A percentile compares a stretch with the other conserved stretches of the same genome.
Conservation (phyloP, 2,888 invertebrate species). For the Drosophila peninsularis region DNA sequence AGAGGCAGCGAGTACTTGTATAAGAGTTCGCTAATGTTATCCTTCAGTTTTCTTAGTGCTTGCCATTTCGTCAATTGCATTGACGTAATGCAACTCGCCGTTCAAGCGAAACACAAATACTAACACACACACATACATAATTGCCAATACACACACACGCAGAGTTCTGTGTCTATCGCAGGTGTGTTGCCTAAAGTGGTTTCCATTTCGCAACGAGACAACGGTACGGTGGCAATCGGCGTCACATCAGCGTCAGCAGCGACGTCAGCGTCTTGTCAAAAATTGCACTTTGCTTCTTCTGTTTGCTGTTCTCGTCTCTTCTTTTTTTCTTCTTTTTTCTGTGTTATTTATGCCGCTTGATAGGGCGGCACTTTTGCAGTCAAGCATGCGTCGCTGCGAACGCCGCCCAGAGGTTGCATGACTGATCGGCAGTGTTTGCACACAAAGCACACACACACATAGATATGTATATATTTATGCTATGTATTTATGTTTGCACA, state of each 20-base stretch:
- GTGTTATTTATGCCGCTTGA: constrained; percentile 57
- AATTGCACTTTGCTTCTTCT: constrained; percentile 46
- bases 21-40: constrained; percentile 33
- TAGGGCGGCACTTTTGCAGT: constrained; percentile 45
- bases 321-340: constrained; percentile 28
- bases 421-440: constrained; percentile 37
- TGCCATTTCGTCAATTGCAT: constrained; percentile 59
- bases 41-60: constrained; percentile 50
- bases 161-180: constrained; percentile 53
- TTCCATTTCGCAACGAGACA: constrained; percentile 65
- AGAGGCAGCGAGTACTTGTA: background rate
- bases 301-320: constrained; percentile 29
- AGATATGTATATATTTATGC: background rate
- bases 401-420: constrained; percentile 51
- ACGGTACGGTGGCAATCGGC: constrained; percentile 15
- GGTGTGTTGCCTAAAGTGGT: constrained; percentile 73
- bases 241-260: constrained; percentile 56
- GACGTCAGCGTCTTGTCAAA: constrained; percentile 54
- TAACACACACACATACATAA: constrained; percentile 16
- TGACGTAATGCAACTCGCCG: constrained; percentile 63
- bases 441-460: background rate
- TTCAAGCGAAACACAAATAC: constrained; percentile 34
- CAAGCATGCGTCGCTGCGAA: constrained; percentile 34
- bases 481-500: constrained; percentile 9
- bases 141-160: constrained; percentile 26